A percentile compares a stretch with the other conserved stretches of the same genome.
These are phyloP conservation scores for Ectobius pallidus DNA, from an alignment of 2,888 invertebrate species.

Conservation along the genomic window DNA sequence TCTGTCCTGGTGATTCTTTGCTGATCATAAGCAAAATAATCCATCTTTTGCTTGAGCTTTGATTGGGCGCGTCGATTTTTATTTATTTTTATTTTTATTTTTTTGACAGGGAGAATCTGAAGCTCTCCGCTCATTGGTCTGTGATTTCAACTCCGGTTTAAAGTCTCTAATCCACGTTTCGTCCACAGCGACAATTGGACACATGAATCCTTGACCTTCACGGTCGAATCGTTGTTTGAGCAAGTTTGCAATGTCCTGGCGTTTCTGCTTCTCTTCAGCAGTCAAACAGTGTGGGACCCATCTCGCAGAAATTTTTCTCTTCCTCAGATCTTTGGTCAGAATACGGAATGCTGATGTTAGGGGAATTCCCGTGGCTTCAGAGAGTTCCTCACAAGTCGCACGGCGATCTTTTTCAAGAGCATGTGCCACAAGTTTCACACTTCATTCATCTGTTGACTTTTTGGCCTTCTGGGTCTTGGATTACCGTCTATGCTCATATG, in stretches of 20 bases:
- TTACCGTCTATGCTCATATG: no score
- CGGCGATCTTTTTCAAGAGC: background rate
- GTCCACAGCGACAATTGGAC: background rate
- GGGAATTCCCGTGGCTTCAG: background rate
- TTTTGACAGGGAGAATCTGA: background rate
- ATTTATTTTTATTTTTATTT: background rate
- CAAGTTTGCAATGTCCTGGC: constrained; percentile 1
- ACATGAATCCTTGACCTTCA: constrained; percentile 15
- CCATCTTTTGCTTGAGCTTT: background rate
- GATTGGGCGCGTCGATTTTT: background rate
- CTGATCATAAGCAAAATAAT: constrained; percentile 13
- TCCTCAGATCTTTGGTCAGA: background rate
- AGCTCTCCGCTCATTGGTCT: constrained; percentile 14
- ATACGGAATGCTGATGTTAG: background rate
- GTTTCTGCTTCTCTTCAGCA: background rate
- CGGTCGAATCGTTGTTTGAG: constrained; percentile 3
- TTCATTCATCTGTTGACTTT: constrained; percentile 5
- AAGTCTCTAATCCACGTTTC: constrained; percentile 12
- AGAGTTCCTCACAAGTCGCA: constrained; percentile 1
- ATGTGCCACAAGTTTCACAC: constrained; percentile 9
- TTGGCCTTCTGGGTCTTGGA: background rate
- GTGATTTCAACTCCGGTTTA: background rate
- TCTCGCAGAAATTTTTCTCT: background rate
- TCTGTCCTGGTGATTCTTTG: constrained; percentile 6
- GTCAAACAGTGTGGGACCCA: constrained; percentile 6